These are phyloP conservation scores for Tricholaema leucomelas DNA, from an alignment of 2,113 vertebrate species.

Conservation along the genomic window DNA sequence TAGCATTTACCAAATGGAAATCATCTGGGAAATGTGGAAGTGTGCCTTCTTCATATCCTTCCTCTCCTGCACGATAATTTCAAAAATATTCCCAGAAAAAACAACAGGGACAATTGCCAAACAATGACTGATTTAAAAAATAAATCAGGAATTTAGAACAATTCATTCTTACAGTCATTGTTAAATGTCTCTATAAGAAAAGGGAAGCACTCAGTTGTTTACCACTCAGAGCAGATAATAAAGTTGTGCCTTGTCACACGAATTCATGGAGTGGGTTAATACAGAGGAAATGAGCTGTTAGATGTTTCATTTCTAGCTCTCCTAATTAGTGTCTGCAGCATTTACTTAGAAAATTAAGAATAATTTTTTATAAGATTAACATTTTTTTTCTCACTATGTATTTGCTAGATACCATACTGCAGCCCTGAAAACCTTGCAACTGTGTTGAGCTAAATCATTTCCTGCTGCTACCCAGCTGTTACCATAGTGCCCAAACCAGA, in stretches of 20 bases:
- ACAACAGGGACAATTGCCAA: not conserved
- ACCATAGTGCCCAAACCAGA: not conserved
- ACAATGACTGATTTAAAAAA: not conserved
- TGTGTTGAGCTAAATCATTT: not conserved
- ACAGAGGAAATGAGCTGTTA: not conserved
- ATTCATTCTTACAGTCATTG: not conserved
- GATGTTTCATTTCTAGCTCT: not conserved
- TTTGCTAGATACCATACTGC: not conserved
- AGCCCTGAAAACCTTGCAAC: not conserved
- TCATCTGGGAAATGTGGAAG: not conserved
- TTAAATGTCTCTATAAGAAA: not conserved
- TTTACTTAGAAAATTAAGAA: not conserved
- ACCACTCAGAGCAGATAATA: not conserved
- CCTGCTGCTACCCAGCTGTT: slow-evolving; percentile 15
- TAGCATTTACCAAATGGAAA: not conserved
- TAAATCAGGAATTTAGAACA: not conserved
- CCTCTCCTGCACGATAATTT: not conserved
- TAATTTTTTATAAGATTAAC: not conserved
- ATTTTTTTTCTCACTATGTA: not conserved
- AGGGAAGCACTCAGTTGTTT: not conserved
- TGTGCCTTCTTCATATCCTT: not conserved
- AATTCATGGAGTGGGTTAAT: not conserved
- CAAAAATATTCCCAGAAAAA: not conserved
- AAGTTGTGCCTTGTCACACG: not conserved
- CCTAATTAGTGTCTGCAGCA: not conserved